Percentiles rank a stretch among this genome's conserved stretches.
These are phyloP conservation scores for Bombus terrestris DNA, from an alignment of 1,140 invertebrate species.

Conservation along the genomic window DNA sequence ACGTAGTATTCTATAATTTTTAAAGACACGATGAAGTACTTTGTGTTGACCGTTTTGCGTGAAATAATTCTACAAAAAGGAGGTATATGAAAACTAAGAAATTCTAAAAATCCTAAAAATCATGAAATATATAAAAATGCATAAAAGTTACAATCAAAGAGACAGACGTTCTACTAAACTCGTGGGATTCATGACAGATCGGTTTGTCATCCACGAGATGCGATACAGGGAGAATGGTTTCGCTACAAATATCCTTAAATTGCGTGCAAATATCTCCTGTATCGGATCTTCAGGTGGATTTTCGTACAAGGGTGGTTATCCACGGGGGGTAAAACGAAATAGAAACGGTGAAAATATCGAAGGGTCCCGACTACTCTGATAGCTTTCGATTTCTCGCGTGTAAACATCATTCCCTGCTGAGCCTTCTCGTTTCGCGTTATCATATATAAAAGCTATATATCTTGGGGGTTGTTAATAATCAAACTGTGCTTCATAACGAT, in stretches of 20 bases:
- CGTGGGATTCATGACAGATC: conserved; percentile 35
- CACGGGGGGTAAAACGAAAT: conserved; percentile 59
- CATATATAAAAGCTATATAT: neutral
- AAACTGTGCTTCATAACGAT: neutral
- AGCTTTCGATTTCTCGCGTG: conserved; percentile 62
- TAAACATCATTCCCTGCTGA: conserved; percentile 58
- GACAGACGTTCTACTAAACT: conserved; percentile 8
- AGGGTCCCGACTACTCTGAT: conserved; percentile 54
- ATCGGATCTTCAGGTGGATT: conserved; percentile 71
- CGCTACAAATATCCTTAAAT: conserved; percentile 70
- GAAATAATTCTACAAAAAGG: too few relatives aligned
- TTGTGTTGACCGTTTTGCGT: too few relatives aligned
- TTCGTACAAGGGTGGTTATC: conserved; percentile 61
- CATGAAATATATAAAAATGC: too few relatives aligned
- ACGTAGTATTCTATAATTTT: too few relatives aligned
- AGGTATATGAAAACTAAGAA: too few relatives aligned
- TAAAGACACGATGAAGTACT: too few relatives aligned
- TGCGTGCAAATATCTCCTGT: conserved; percentile 71
- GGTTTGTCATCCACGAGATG: conserved; percentile 18
- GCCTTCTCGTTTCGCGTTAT: conserved; percentile 2
- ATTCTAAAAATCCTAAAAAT: too few relatives aligned
- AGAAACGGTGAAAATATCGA: conserved; percentile 49
- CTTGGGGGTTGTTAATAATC: neutral
- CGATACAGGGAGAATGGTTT: conserved; percentile 50
- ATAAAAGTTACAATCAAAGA: neutral